Evolutionary conservation across 2,113 vertebrate genomes (phyloP), one percentile per base, ranked within the genome.

Genomic region (Hyla sarda): DNA sequence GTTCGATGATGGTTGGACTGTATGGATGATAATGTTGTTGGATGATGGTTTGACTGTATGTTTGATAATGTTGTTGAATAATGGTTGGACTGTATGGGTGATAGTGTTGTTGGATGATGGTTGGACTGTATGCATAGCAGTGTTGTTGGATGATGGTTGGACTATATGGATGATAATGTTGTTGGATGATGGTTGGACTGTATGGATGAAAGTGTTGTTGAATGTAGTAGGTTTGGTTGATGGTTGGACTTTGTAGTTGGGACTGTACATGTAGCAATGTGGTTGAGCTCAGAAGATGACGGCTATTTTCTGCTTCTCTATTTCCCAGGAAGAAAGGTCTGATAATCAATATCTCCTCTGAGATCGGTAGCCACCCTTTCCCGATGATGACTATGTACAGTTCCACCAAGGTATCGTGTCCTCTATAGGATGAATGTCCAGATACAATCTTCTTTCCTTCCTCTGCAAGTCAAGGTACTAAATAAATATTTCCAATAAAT

Each of bases 311-410:
- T 21, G 9, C 2, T 41, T n/a, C 17, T 34, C 28, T n/a, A 1
- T 58, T 58, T 58, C 21, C 21, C 28, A 81, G 78, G 34, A 81
- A 65, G 56, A 81, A 47, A 47, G 78, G 78, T 25, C 37, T 82
- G 23, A 82, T 82, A 14, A 82, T 67, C 0, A 82, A 82, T 21
- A 2, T 82, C 11, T 65, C 79, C 0, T 82, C 79, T 5, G 58
- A 82, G n/a, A 13, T 19, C 3, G 79, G 79, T 17, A 48, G 1
- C 13, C 34, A 19, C 16, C 58, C 79, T 0, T 25, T 28, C 16
- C 79, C 58, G 1, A 17, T 47, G 34, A 8, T 82, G 17, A 25
- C 37, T 12, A 25, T 82, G 3, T 82, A 82, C 79, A 48, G 58
- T 21, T 23, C 37, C 23, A 45, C 79, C 7, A 82, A 82, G 79